Percentiles rank a stretch among this genome's conserved stretches.
Conservation (phyloP, 2,113 vertebrate genomes). For the Platysteira castanea region DNA sequence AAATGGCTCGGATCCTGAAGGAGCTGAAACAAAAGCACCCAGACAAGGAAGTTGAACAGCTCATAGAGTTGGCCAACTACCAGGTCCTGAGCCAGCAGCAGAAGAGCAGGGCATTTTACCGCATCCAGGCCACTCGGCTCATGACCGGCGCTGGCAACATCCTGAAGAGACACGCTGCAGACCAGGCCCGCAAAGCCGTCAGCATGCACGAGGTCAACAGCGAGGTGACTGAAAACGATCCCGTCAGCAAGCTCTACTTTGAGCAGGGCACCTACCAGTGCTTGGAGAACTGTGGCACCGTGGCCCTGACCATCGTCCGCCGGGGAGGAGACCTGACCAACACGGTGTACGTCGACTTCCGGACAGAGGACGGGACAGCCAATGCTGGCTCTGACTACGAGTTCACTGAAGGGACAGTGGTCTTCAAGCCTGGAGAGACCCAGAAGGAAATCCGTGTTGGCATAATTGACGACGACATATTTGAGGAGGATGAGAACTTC, state of each 20-base stretch:
- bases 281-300: conserved; percentile 91
- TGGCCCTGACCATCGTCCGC: conserved; percentile 84
- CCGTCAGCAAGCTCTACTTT: conserved; percentile 86
- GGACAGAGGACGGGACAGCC: conserved; percentile 92
- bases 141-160: conserved; percentile 93
- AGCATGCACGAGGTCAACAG: conserved; percentile 86
- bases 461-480: conserved; percentile 94
- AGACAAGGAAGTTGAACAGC: conserved; percentile 89
- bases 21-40: conserved; percentile 95
- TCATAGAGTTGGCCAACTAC: conserved; percentile 90
- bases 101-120: conserved; percentile 94
- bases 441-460: conserved; percentile 90
- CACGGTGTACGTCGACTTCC: conserved; percentile 84
- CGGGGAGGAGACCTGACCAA: conserved; percentile 84
- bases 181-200: conserved; percentile 86
- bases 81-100: conserved; percentile 91
- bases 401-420: conserved; percentile 83
- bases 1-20: conserved; percentile 89
- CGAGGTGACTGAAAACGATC: conserved; percentile 73
- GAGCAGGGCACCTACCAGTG: conserved; percentile 90
- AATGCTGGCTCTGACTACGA: conserved; percentile 92
- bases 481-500: conserved; percentile 97
- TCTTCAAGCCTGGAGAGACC: conserved; percentile 90
- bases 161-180: conserved; percentile 88
- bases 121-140: conserved; percentile 91